Conservation (phyloP, 1,140 invertebrate genomes). For the Cydia strobilella region DNA sequence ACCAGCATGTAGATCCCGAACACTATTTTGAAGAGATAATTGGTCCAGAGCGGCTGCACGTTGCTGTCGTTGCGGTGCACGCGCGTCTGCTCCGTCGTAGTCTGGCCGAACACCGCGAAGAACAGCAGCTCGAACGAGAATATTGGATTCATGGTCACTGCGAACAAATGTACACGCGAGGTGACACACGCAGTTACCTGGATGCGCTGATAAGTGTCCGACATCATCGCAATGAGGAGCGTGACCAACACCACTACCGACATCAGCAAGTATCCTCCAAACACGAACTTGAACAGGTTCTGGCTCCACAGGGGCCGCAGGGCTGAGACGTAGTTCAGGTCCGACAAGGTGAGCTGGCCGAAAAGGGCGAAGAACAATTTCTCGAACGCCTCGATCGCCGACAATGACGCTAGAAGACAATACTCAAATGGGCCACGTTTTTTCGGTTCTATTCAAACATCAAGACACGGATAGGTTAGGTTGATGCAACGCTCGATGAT, state of each 20-base stretch:
- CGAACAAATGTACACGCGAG: conserved; percentile 81
- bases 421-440: conserved; percentile 66
- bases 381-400: conserved; percentile 95
- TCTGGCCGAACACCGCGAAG: conserved; percentile 99
- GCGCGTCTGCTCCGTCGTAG: conserved; percentile 90
- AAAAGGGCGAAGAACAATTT: conserved; percentile 99
- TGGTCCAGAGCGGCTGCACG: conserved; percentile 87
- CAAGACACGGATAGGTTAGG: conserved; percentile 54
- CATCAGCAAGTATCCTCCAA: conserved; percentile 98
- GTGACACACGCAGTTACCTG: conserved; percentile 84
- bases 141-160: conserved; percentile 93
- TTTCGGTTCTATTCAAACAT: conserved; percentile 42
- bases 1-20: conserved; percentile 98
- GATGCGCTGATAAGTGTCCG: conserved; percentile 99
- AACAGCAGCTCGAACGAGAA: conserved; percentile 98
- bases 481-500: conserved; percentile 54
- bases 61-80: conserved; percentile 82
- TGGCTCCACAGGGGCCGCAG: conserved; percentile 87
- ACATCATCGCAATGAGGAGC: conserved; percentile 99
- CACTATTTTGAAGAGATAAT: conserved; percentile 89
- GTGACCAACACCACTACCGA: conserved; percentile 99
- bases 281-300: conserved; percentile 91
- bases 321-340: conserved; percentile 86
- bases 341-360: conserved; percentile 95
- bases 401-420: conserved; percentile 87